phyloP scores from a whole-genome alignment of 2,797 vertebrate species.

The Tachyglossus aculeatus region DNA sequence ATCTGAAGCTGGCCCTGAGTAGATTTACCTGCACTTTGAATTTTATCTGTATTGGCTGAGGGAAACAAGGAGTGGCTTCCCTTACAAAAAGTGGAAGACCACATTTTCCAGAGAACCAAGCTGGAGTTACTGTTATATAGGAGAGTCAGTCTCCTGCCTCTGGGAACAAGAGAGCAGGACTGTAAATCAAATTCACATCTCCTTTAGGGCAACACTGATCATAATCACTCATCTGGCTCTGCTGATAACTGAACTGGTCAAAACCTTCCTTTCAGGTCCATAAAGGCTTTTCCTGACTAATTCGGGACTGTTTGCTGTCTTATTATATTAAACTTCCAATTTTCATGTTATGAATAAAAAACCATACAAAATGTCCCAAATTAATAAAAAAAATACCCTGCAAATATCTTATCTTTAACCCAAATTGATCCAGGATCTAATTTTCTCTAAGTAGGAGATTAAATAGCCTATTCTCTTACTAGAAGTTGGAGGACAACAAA shows the following conservation, averaged over 20 bases:
- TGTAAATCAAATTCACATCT: not conserved
- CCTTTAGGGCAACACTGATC: not conserved
- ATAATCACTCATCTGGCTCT: not conserved
- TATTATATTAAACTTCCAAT: not conserved
- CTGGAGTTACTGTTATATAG: no score
- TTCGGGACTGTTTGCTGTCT: not conserved
- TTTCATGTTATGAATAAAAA: not conserved
- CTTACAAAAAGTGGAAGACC: no score
- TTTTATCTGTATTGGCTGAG: no score
- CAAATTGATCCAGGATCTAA: not conserved
- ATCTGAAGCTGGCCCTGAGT: no score
- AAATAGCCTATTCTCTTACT: not conserved
- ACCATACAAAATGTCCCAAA: not conserved
- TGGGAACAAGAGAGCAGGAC: not conserved
- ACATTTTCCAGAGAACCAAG: no score
- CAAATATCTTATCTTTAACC: not conserved
- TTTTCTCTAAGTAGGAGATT: not conserved
- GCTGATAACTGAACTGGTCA: not conserved
- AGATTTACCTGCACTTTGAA: no score
- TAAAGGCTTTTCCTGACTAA: not conserved
- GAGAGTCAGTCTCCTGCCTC: no score
- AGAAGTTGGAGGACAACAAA: not conserved
- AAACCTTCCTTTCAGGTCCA: not conserved
- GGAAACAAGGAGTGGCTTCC: no score
- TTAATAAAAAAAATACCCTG: no score